phyloP scores from a whole-genome alignment of 2,797 vertebrate species.

The Sebastes oblongus region DNA sequence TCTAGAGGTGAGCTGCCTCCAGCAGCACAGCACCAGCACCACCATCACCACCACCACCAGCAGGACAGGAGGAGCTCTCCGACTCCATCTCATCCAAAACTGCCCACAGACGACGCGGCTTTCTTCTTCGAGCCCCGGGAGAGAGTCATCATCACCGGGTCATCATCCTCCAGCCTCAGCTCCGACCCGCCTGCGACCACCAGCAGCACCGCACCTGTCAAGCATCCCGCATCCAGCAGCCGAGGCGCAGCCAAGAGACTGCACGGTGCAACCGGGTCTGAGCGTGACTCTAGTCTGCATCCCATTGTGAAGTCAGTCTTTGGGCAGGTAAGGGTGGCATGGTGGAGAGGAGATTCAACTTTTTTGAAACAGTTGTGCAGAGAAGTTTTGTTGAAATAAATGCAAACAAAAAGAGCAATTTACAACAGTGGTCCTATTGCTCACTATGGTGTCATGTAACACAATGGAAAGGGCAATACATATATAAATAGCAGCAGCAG shows the following conservation, averaged over 20 bases:
- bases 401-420: not conserved
- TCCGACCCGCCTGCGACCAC: slow-evolving; percentile 57
- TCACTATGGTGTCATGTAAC: not conserved
- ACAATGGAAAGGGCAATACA: not conserved
- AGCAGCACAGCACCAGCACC: slow-evolving; percentile 18
- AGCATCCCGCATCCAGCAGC: slow-evolving; percentile 85
- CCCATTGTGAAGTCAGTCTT: slow-evolving; percentile 95
- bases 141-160: slow-evolving; percentile 75
- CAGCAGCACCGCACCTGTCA: slow-evolving; percentile 50
- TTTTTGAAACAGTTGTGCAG: not conserved
- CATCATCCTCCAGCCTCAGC: slow-evolving; percentile 69
- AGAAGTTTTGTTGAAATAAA: not conserved
- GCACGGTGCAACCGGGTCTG: slow-evolving; percentile 60
- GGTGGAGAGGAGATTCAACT: not conserved
- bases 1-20: slow-evolving; percentile 53
- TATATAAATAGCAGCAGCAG: not conserved
- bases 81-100: slow-evolving; percentile 66
- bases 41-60: not conserved
- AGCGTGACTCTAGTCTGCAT: slow-evolving; percentile 83
- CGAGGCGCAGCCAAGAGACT: slow-evolving; percentile 57
- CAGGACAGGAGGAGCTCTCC: slow-evolving; percentile 68
- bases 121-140: slow-evolving; percentile 79
- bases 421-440: not conserved
- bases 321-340: slow-evolving; percentile 68
- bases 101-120: slow-evolving; percentile 73